Base-by-base conservation (phyloP, 2,888 invertebrate genomes). In the Tubiluchus corallicola region DNA sequence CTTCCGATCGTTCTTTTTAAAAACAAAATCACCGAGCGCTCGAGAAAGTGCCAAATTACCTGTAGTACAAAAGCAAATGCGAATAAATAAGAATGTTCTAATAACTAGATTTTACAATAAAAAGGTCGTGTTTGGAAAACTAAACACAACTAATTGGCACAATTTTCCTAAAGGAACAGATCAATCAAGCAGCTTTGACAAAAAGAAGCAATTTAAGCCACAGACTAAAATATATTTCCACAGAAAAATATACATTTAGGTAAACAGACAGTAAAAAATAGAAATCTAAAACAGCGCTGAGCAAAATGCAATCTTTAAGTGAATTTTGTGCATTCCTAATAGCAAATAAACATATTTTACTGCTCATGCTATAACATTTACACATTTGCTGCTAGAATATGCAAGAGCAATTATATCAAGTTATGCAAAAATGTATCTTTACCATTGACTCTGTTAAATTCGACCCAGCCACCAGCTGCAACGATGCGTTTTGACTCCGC, bases 381-480 rank as follows among this genome's bases (percentile, higher is more conserved):
- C n/a, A n/a, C n/a, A n/a, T n/a, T n/a, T n/a, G n/a, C n/a, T n/a
- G n/a, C n/a, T n/a, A n/a, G n/a, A n/a, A n/a, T n/a, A n/a, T n/a
- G n/a, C n/a, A n/a, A n/a, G n/a, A n/a, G n/a, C n/a, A n/a, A n/a
- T n/a, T n/a, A n/a, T n/a, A n/a, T n/a, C n/a, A n/a, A n/a, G n/a
- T n/a, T n/a, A n/a, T n/a, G n/a, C n/a, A n/a, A n/a, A n/a, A n/a
- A n/a, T n/a, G n/a, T n/a, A n/a, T n/a, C n/a, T n/a, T n/a, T 48
- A 57, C 96, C 96, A 66, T 98, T 96, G n/a, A 98, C 96, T 53
- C 94, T 71, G 69, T 92, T 92, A 54, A 83, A 79, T 63, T 94
- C 88, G 2, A 98, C 94, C 80, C 83, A 96, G 42, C 96, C 96
- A 3, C 96, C 96, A 21, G 92, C 96, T 1, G 84, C 83, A 21